phyloP scores from a whole-genome alignment of 2,888 invertebrate species.

The Philereme transversata region DNA sequence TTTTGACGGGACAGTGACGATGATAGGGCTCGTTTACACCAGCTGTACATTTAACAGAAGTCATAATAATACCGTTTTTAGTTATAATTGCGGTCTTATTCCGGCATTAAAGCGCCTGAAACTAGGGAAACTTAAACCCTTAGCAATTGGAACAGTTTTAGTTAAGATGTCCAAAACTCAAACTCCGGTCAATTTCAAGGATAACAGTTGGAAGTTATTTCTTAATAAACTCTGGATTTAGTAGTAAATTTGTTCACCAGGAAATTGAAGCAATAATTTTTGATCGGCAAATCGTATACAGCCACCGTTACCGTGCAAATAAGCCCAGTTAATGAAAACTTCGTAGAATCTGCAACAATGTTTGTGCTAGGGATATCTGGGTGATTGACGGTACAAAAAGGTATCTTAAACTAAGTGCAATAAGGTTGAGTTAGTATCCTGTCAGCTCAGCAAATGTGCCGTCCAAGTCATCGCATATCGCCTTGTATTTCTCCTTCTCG shows the following conservation, averaged over 20 bases:
- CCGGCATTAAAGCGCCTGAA: not conserved
- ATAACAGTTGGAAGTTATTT: too few species aligned
- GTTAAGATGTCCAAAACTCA: too few species aligned
- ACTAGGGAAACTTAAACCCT: too few species aligned
- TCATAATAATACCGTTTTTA: not conserved
- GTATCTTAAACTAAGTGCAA: slow-evolving; percentile 70
- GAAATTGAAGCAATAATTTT: not conserved
- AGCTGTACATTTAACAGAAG: slow-evolving; percentile 2
- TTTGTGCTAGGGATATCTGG: slow-evolving; percentile 11
- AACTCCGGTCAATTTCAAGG: too few species aligned
- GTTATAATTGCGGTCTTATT: not conserved
- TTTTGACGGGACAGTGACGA: not conserved
- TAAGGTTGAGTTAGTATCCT: slow-evolving; percentile 91
- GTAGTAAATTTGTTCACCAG: not conserved
- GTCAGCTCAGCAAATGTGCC: slow-evolving; percentile 98
- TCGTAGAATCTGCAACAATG: slow-evolving; percentile 13
- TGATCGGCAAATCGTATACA: not conserved
- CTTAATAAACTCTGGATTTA: too few species aligned
- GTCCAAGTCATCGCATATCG: slow-evolving; percentile 98
- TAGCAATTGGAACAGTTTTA: too few species aligned
- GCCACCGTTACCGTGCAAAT: slow-evolving; percentile 12
- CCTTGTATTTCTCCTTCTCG: slow-evolving; percentile 97
- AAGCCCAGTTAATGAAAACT: not conserved
- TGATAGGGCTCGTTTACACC: slow-evolving; percentile 11
- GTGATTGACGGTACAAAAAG: slow-evolving; percentile 50